A percentile compares a stretch with the other conserved stretches of the same genome.
Conservation (phyloP, 2,113 vertebrate species). For the Gymnobelideus leadbeateri region DNA sequence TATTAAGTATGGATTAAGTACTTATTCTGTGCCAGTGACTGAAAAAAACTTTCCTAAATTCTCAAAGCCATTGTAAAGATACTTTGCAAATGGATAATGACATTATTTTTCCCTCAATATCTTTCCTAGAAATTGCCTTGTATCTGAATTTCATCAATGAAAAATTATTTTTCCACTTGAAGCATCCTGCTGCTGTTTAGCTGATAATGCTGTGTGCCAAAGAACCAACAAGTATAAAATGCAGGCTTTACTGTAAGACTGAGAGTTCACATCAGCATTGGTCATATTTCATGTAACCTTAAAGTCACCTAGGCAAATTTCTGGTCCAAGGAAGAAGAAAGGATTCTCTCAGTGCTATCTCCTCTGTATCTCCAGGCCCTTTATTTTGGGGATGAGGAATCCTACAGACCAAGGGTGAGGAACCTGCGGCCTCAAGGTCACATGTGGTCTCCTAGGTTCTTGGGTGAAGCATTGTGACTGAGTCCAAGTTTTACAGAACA, state of each 20-base stretch:
- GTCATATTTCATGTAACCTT: neutral
- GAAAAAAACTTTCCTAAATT: neutral
- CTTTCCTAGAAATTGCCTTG: neutral
- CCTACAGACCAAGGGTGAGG: no score
- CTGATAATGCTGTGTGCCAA: neutral
- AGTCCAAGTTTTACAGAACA: no score
- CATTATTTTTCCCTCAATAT: neutral
- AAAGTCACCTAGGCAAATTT: neutral
- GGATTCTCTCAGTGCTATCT: no score
- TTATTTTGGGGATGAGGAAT: no score
- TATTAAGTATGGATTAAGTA: neutral
- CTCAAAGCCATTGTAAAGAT: neutral
- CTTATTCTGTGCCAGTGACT: neutral
- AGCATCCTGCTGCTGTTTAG: no score
- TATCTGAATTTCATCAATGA: neutral
- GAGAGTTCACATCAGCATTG: neutral
- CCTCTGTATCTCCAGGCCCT: no score
- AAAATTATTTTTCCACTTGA: no score
- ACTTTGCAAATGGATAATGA: neutral
- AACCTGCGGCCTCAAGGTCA: no score
- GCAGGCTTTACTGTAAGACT: neutral
- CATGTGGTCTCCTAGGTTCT: no score
- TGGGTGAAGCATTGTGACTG: no score
- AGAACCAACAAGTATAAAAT: neutral
- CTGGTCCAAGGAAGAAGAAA: no score